phyloP scores from a whole-genome alignment of 2,113 vertebrate species.

The Pituophis catenifer region DNA sequence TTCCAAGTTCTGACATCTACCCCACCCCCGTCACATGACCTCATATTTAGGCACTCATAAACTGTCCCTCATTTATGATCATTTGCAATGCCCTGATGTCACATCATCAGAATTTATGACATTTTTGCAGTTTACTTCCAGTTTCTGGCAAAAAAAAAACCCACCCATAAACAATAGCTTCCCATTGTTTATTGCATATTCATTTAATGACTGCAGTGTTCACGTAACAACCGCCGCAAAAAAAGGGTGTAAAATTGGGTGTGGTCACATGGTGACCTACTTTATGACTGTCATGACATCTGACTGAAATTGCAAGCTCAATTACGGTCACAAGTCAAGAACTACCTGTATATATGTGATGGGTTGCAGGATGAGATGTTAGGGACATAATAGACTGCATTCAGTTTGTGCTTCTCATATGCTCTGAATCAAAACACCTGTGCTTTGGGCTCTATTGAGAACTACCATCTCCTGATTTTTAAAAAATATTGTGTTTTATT shows the following conservation, averaged over 20 bases:
- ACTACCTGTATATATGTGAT: not conserved
- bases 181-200: not conserved
- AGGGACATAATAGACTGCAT: not conserved
- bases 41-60: not conserved
- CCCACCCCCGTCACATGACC: not conserved
- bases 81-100: too few species aligned
- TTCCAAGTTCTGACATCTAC: too few species aligned
- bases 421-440: not conserved
- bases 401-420: not conserved
- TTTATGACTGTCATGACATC: not conserved
- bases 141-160: not conserved
- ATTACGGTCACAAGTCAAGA: not conserved
- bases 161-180: not conserved
- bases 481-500: not conserved
- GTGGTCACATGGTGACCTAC: not conserved
- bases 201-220: not conserved
- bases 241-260: not conserved
- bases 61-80: too few species aligned
- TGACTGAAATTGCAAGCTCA: not conserved
- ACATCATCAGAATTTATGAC: not conserved
- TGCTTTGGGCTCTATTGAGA: not conserved
- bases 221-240: not conserved
- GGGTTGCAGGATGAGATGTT: not conserved
- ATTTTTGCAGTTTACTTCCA: not conserved
- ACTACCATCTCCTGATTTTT: not conserved